These are phyloP conservation scores for Trisateles emortualis DNA, from an alignment of 2,888 invertebrate species.

Conservation along the genomic window DNA sequence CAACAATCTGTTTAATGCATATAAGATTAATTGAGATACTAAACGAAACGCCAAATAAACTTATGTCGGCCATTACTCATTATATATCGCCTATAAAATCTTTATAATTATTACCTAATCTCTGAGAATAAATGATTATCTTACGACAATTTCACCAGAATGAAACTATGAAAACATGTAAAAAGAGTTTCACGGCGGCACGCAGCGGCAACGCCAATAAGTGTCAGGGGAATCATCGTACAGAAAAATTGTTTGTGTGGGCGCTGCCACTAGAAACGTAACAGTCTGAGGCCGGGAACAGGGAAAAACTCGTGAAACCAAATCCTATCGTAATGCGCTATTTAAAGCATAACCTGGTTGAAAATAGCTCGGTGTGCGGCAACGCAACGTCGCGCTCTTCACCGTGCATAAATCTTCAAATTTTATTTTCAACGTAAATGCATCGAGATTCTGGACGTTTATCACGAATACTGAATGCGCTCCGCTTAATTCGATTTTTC, in stretches of 20 bases:
- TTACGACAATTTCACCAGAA: constrained; percentile 42
- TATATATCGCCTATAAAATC: constrained; percentile 8
- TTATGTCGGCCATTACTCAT: not conserved
- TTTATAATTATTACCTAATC: constrained; percentile 16
- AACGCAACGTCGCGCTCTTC: constrained; percentile 82
- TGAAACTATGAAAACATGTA: constrained; percentile 45
- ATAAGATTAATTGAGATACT: not conserved
- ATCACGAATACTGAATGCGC: constrained; percentile 54
- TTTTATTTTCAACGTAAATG: constrained; percentile 82
- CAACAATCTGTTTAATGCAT: not conserved
- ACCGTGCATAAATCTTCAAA: constrained; percentile 83
- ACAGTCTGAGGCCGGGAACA: constrained; percentile 74
- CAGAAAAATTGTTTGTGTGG: constrained; percentile 75
- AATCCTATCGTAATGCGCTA: constrained; percentile 87
- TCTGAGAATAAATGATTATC: constrained; percentile 29
- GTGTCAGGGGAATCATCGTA: constrained; percentile 68
- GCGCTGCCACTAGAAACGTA: constrained; percentile 71
- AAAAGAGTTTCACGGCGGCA: constrained; percentile 45
- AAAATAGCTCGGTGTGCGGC: constrained; percentile 84
- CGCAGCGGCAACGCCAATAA: constrained; percentile 58
- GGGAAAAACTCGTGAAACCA: constrained; percentile 86
- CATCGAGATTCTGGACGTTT: constrained; percentile 60
- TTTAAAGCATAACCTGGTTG: constrained; percentile 86
- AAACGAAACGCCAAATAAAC: not conserved
- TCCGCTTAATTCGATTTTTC: constrained; percentile 24